These are phyloP conservation scores for Clunio marinus DNA, from an alignment of 2,888 invertebrate genomes.

Conservation along the genomic window DNA sequence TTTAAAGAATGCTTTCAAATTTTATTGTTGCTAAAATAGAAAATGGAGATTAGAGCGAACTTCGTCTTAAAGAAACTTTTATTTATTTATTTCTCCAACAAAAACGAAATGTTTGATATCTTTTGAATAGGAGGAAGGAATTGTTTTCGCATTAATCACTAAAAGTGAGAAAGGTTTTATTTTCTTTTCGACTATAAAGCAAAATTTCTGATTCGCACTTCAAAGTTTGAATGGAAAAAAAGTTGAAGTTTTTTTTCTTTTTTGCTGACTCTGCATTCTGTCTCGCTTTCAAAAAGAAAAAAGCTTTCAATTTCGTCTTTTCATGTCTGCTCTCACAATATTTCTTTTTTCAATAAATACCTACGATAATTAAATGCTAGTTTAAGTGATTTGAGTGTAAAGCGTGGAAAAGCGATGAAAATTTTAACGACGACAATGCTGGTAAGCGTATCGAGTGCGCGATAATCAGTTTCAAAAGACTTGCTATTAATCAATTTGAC, in stretches of 20 bases:
- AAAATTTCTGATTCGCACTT: too few species aligned
- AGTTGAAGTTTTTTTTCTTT: background rate
- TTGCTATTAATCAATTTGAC: too few species aligned
- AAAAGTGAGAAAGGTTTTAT: background rate
- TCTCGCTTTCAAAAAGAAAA: background rate
- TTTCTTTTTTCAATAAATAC: too few species aligned
- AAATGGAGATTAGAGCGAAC: slow-evolving; percentile 26
- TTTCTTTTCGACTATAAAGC: background rate
- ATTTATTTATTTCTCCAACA: slow-evolving; percentile 11
- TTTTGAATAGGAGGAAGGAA: background rate
- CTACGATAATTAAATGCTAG: background rate
- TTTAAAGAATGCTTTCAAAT: too few species aligned
- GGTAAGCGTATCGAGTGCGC: too few species aligned
- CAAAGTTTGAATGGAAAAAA: background rate
- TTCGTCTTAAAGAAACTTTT: background rate
- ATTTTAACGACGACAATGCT: too few species aligned
- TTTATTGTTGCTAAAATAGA: too few species aligned
- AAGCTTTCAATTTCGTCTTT: background rate
- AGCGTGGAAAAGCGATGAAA: background rate
- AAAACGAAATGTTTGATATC: slow-evolving; percentile 10
- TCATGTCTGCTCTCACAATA: background rate
- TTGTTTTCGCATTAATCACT: slow-evolving; percentile 37
- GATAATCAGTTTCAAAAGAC: too few species aligned
- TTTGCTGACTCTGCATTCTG: too few species aligned
- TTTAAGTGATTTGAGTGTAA: background rate